phyloP scores from a whole-genome alignment of 1,140 invertebrate genomes.

The Bombus affinis region DNA sequence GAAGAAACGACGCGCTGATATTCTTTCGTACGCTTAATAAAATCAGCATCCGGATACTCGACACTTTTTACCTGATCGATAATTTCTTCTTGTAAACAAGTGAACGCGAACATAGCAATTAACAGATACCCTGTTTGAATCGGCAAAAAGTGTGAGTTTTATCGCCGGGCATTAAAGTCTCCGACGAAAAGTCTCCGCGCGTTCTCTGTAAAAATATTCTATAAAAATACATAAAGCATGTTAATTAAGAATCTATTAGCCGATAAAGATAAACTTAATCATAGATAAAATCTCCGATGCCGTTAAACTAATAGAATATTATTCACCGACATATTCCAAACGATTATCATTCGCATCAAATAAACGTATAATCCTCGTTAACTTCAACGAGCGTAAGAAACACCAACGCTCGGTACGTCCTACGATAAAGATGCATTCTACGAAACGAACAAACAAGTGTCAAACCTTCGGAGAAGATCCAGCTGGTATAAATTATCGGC shows the following conservation, averaged over 20 bases:
- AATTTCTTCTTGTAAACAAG: neutral
- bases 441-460: too few species aligned
- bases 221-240: too few species aligned
- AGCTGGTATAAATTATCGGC: neutral
- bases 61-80: neutral
- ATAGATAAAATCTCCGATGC: neutral
- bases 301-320: neutral
- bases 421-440: too few species aligned
- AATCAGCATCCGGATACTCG: neutral
- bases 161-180: slow-evolving; percentile 15
- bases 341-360: too few species aligned
- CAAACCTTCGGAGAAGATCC: neutral
- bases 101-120: neutral
- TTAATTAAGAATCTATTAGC: neutral
- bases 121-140: neutral
- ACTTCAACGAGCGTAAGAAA: too few species aligned
- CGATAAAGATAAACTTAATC: neutral
- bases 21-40: slow-evolving; percentile 25
- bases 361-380: too few species aligned
- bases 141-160: neutral
- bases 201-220: neutral
- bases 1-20: slow-evolving; percentile 10
- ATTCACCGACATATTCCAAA: neutral
- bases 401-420: too few species aligned
- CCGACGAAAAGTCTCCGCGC: neutral